Base-by-base conservation (phyloP, 2,113 vertebrate genomes). In the Chinchilla lanigera region DNA sequence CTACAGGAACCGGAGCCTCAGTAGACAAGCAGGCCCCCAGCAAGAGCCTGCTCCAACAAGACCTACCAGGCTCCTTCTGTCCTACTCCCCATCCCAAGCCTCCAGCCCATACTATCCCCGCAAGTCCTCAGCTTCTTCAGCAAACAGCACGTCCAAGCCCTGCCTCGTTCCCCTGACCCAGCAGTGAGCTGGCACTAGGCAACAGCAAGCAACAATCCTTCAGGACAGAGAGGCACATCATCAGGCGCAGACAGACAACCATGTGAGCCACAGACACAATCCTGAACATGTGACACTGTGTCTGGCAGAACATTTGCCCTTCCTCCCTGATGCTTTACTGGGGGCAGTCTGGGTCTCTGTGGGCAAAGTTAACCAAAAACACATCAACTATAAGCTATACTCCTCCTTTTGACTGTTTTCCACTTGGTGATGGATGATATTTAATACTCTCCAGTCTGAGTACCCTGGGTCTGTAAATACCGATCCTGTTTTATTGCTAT, bases 381-480 rank as follows among this genome's bases (percentile, higher is more conserved):
- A 41, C 38, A 63, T n/a, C 41, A 85, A 63, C 92, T 96, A 50
- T 60, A 73, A 81, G 58, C 33, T 2, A 2, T 2, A 10, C 28
- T 71, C 60, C 54, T 22, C 61, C 38, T 28, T 67, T 26, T 56
- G 56, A 88, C 54, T 65, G 60, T 19, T 80, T 50, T 41, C 80
- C 38, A 52, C 1, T 4, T n/a, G 80, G 38, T 92, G 96, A 95
- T 67, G 67, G 95, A 97, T 89, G 91, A 26, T 26, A 38, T 89
- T 96, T 87, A 97, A 95, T 95, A 89, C 93, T 71, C 33, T 92
- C 71, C 26, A 20, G 28, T 54, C 50, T 8, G 19, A 78, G 94
- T 52, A 28, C 77, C 26, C 67, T 0, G 44, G 50, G 60, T 91
- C 96, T 96, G 91, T 96, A 84, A 96, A 91, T 14, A 81, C 80